Evolutionary conservation across 53 echinoderm and acorn worm genomes (phyloP).

Genomic region (Apostichopus leukothele): DNA sequence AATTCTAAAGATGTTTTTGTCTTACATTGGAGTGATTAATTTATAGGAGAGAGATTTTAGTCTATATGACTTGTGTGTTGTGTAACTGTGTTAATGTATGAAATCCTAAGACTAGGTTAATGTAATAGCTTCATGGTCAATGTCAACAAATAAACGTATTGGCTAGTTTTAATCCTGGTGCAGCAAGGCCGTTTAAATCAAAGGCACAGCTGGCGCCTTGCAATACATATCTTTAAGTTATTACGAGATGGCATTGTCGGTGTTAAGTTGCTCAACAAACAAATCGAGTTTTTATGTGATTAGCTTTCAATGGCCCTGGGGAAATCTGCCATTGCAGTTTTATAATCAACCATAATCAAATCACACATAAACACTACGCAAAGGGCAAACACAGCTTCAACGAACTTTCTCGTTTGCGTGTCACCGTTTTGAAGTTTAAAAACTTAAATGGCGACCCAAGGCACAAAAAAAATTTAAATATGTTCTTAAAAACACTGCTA

Average conservation of each 20-base stretch:
- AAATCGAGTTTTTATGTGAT: constrained; percentile 14
- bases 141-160: background rate
- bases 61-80: background rate
- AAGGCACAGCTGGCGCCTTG: background rate
- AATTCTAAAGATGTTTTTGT: too few species aligned
- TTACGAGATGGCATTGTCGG: background rate
- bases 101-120: background rate
- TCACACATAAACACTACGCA: background rate
- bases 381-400: too few species aligned
- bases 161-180: background rate
- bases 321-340: constrained; percentile 14
- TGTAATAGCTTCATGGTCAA: background rate
- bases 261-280: constrained; percentile 6
- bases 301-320: constrained; percentile 6
- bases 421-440: too few species aligned
- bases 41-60: too few species aligned
- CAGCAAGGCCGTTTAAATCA: background rate
- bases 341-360: constrained; percentile 4
- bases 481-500: too few species aligned
- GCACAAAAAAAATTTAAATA: too few species aligned
- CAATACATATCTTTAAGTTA: background rate
- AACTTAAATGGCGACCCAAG: too few species aligned
- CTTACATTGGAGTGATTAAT: too few species aligned
- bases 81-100: constrained; percentile 1
- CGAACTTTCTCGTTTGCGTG: too few species aligned